These are phyloP conservation scores for Tuta absoluta DNA, from an alignment of 2,888 invertebrate genomes.

Conservation along the genomic window DNA sequence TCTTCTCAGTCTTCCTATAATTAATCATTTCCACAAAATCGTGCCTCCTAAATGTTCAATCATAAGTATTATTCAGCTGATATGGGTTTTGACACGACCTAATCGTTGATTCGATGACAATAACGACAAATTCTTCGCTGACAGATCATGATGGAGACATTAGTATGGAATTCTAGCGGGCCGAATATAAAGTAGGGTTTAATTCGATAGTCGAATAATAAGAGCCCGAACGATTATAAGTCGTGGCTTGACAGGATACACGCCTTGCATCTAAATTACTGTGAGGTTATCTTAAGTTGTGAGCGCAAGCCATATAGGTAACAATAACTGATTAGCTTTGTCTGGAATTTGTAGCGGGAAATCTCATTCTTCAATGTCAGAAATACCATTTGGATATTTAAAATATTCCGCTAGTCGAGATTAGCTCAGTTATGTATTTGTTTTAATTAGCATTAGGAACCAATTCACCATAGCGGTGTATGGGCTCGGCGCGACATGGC, in stretches of 20 bases:
- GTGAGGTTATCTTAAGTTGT: not conserved
- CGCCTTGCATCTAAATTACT: not conserved
- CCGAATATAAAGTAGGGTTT: not conserved
- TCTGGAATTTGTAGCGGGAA: not conserved
- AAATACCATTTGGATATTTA: not conserved
- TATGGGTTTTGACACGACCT: not conserved
- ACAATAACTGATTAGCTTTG: not conserved
- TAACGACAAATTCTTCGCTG: slow-evolving; percentile 1
- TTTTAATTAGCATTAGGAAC: slow-evolving; percentile 23
- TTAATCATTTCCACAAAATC: too few species aligned
- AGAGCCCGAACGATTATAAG: not conserved
- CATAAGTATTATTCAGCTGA: too few species aligned
- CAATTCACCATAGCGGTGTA: not conserved
- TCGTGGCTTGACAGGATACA: not conserved
- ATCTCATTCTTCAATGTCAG: not conserved
- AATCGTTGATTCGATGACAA: not conserved
- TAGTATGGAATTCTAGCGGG: not conserved
- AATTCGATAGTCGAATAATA: not conserved
- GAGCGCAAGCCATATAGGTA: not conserved
- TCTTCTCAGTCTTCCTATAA: too few species aligned
- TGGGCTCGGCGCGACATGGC: not conserved
- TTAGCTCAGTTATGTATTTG: slow-evolving; percentile 19
- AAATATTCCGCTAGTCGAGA: slow-evolving; percentile 9
- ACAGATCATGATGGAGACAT: not conserved
- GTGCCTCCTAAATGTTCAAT: too few species aligned